These are phyloP conservation scores for Sebastes aleutianus DNA, from an alignment of 2,797 vertebrate genomes.

Conservation along the genomic window DNA sequence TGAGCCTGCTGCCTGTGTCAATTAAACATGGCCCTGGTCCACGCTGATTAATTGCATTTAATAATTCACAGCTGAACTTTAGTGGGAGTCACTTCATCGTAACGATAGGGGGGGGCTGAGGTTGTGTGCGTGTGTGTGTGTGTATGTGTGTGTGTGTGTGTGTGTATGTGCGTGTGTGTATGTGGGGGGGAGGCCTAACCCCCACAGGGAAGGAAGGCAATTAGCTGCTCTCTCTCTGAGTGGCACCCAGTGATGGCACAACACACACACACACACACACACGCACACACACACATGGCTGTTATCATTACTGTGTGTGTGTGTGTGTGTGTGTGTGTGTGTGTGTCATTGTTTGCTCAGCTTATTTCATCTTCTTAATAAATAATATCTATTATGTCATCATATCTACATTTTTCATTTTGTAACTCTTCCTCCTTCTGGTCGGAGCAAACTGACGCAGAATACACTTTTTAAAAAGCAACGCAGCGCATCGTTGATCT, in stretches of 20 bases:
- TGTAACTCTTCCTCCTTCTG: neutral
- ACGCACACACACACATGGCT: slow-evolving; percentile 12
- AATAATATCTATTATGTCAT: neutral
- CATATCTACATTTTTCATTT: neutral
- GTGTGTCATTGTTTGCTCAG: too few species aligned
- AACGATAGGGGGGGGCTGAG: slow-evolving; percentile 33
- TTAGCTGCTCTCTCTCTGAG: slow-evolving; percentile 74
- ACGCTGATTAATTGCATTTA: slow-evolving; percentile 82
- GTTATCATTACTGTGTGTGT: neutral
- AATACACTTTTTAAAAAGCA: too few species aligned
- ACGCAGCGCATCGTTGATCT: too few species aligned
- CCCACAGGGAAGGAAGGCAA: slow-evolving; percentile 77
- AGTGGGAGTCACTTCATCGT: slow-evolving; percentile 67
- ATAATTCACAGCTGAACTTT: slow-evolving; percentile 87
- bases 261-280: slow-evolving; percentile 3
- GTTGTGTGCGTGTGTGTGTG: slow-evolving; percentile 7
- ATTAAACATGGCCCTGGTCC: slow-evolving; percentile 68
- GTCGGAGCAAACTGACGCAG: neutral
- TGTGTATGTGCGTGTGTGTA: neutral
- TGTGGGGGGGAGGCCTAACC: slow-evolving; percentile 32
- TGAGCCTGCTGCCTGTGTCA: slow-evolving; percentile 59
- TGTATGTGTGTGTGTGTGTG: slow-evolving; percentile 10
- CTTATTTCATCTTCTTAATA: slow-evolving; percentile 3
- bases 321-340: too few species aligned
- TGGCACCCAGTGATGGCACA: slow-evolving; percentile 49